Base-by-base conservation (phyloP, 1,140 invertebrate genomes). In the Antheraea pernyi region DNA sequence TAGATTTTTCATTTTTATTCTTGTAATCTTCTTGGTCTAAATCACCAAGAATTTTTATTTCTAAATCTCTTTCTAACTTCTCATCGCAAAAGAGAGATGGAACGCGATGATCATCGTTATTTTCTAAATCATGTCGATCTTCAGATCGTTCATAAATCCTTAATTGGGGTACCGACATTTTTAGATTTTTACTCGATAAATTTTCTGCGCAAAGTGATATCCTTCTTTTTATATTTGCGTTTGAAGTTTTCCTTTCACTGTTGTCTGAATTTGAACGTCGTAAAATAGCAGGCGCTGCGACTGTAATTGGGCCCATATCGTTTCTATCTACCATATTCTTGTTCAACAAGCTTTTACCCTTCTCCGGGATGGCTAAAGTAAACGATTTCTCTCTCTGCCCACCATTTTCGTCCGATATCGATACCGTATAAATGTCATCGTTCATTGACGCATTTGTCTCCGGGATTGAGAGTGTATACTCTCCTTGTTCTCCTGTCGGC, bases 71-170 rank as follows among this genome's bases (percentile, higher is more conserved):
- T 39, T 93, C 92, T 13, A 93, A 67, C 69, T 93, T 91, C 73
- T 93, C 92, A 72, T 93, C 88, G 73, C 92, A 93, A 72, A 92
- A 93, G 37, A 93, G 69, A 7, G 91, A 93, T n/a, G 91, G 88
- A 8, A 93, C 85, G 16, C 87, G 83, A 66, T 89, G 85, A 53
- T 92, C 89, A 62, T 93, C 88, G 68, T 86, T 90, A 19, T 69
- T 76, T 10, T 89, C 86, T 16, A 70, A 65, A 5, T 86, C 84
- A 53, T 53, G 46, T 1, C 13, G 46, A n/a, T 80, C 74, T 37
- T 80, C 79, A 5, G 69, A 62, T 69, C 81, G 87, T 9, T 78
- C 77, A 10, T 74, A 46, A 19, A 63, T 39, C 67, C 69, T 81
- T n/a, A 64, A 36, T 19, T 76, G 75, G 10, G 84, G 65, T 11